These are phyloP conservation scores for Rhinatrema bivittatum DNA, from an alignment of 2,797 vertebrate species.

Conservation along the genomic window DNA sequence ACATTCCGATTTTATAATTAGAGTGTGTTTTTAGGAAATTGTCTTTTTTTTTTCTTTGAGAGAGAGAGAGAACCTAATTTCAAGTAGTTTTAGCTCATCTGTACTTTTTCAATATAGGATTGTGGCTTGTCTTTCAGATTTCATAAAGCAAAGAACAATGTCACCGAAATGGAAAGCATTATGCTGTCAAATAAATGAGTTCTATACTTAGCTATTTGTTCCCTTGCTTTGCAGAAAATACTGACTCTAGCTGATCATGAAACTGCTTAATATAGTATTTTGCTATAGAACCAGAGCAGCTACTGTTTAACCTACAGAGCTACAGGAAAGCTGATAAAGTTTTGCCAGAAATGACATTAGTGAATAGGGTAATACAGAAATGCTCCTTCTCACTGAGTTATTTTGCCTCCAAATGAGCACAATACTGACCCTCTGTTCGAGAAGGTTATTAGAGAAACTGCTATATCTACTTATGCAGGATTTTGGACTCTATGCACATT, in stretches of 20 bases:
- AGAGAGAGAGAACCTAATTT: no score
- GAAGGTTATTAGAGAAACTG: no score
- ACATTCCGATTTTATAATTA: constrained; percentile 59
- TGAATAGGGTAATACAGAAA: constrained; percentile 10
- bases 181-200: no score
- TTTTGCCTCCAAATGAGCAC: constrained; percentile 1
- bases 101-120: no score
- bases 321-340: constrained; percentile 4
- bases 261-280: constrained; percentile 21
- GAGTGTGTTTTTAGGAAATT: constrained; percentile 47
- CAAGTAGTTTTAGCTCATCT: no score
- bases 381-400: constrained; percentile 13
- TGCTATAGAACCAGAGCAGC: constrained; percentile 10
- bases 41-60: no score
- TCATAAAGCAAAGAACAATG: no score
- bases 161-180: no score
- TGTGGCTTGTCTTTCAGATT: no score
- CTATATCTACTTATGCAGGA: no score
- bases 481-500: no score
- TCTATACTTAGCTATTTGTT: constrained; percentile 18
- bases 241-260: constrained; percentile 4
- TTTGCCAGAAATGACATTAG: constrained; percentile 11
- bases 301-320: constrained; percentile 3
- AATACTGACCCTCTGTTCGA: neutral
- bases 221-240: neutral